Percentiles rank a stretch among this genome's conserved stretches.
phyloP scores from a whole-genome alignment of 2,888 invertebrate genomes.

The Enoplolaimus lenunculus region DNA sequence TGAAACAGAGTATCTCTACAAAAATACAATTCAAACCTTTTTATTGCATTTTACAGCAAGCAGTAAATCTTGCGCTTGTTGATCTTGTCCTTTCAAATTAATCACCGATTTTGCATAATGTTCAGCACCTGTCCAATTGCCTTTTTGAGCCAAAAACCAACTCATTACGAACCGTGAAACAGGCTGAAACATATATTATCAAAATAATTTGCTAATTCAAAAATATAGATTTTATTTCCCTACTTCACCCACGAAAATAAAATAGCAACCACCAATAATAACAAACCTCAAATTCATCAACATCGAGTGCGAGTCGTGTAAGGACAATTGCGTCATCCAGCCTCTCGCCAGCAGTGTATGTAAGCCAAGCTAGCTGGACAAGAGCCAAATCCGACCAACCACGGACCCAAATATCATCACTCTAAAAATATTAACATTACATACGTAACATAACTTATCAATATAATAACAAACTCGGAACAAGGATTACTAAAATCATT shows the following conservation, averaged over 20 bases:
- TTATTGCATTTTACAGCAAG: background rate
- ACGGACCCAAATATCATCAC: slow-evolving; percentile 43
- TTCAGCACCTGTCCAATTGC: slow-evolving; percentile 51
- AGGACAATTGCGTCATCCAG: slow-evolving; percentile 53
- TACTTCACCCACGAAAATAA: too few species aligned
- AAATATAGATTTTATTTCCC: too few species aligned
- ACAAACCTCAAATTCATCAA: slow-evolving; percentile 54
- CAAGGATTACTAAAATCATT: too few species aligned
- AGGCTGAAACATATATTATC: too few species aligned
- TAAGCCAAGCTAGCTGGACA: slow-evolving; percentile 56
- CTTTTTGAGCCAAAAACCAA: slow-evolving; percentile 53
- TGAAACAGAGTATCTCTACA: too few species aligned
- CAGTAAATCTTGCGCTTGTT: slow-evolving; percentile 27
- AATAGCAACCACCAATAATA: too few species aligned
- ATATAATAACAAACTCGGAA: too few species aligned
- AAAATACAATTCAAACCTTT: too few species aligned
- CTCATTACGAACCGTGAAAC: slow-evolving; percentile 56
- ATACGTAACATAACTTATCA: too few species aligned
- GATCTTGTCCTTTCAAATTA: slow-evolving; percentile 35
- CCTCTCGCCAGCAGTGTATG: slow-evolving; percentile 52
- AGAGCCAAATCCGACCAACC: slow-evolving; percentile 55
- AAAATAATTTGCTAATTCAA: too few species aligned
- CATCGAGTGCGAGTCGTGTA: slow-evolving; percentile 52
- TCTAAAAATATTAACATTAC: too few species aligned
- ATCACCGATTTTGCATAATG: slow-evolving; percentile 38